Evolutionary conservation across 2,888 invertebrate species (phyloP), one percentile per base, ranked within the genome.

Genomic region (Griposia aprilina): DNA sequence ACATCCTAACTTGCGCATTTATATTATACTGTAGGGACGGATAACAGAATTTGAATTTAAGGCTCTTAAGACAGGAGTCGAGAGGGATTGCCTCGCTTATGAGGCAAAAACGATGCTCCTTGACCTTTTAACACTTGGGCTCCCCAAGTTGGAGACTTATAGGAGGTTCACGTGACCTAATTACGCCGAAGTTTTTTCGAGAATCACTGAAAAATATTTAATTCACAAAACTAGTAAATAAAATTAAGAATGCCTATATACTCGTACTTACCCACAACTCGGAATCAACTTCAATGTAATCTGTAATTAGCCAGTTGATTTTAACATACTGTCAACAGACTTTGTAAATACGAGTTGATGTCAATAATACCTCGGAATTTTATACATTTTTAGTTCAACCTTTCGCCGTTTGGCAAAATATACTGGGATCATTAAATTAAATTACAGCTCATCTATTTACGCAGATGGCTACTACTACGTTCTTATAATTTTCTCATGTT

Each of bases 41-140:
- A 78, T 59, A 82, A 78, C 57, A 63, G 59, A 57, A 71, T 81
- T 82, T 82, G 62, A 78, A 82, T 81, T 82, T 62, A 50, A 67
- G 45, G 36, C 45, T 55, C 66, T 82, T 30, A 48, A 65, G n/a
- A 30, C 41, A 41, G 26, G 82, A 78, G 45, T 52, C 41, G 45
- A 72, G 78, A 30, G 81, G 68, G 76, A 48, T 65, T 48, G 52
- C 59, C 26, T 60, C 62, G 62, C 71, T 82, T 62, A 63, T 41
- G 55, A 78, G 23, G 78, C 78, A 71, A 82, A 67, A 78, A 67
- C 50, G 52, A 52, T 52, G 15, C 78, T 52, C 13, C 72, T 81
- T 78, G 82, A 78, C 78, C 57, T 82, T 81, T 68, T 52, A 68
- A 36, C 62, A 82, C 67, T 71, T 82, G 26, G 23, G 23, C 62